These are phyloP conservation scores for Spodoptera frugiperda DNA, from an alignment of 1,140 invertebrate species.

Conservation along the genomic window DNA sequence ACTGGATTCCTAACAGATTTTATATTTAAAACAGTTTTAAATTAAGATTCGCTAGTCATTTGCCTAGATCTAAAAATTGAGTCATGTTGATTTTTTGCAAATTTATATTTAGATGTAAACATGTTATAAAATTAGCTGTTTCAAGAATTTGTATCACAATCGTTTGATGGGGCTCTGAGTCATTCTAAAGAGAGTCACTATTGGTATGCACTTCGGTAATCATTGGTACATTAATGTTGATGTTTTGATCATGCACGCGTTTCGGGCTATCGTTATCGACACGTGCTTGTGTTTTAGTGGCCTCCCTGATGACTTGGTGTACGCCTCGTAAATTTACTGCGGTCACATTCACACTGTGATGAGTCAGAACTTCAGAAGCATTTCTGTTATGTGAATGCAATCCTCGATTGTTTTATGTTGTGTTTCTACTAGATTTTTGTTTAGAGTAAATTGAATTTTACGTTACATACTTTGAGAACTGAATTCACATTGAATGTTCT, in stretches of 20 bases:
- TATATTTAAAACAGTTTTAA: slow-evolving; percentile 10
- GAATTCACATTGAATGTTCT: no score
- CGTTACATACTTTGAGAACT: no score
- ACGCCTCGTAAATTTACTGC: not conserved
- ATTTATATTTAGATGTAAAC: slow-evolving; percentile 22
- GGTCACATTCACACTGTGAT: not conserved
- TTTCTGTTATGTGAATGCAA: not conserved
- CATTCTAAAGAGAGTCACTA: slow-evolving; percentile 15
- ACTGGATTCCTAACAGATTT: not conserved
- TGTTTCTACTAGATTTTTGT: no score
- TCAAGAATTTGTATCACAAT: slow-evolving; percentile 23
- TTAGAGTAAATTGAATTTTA: no score
- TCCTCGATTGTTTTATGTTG: not conserved
- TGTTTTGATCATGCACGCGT: slow-evolving; percentile 10
- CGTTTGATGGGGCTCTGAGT: not conserved
- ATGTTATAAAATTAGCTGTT: slow-evolving; percentile 21
- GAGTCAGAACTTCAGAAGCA: not conserved
- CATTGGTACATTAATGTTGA: slow-evolving; percentile 12
- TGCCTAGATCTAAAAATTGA: slow-evolving; percentile 35
- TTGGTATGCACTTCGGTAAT: not conserved
- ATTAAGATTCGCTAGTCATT: slow-evolving; percentile 1
- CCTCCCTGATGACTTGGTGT: not conserved
- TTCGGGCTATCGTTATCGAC: not conserved
- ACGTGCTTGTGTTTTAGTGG: not conserved
- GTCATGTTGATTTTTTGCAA: slow-evolving; percentile 1